Evolutionary conservation across 2,888 invertebrate species (phyloP).

Genomic region (Synanthedon formicaeformis): DNA sequence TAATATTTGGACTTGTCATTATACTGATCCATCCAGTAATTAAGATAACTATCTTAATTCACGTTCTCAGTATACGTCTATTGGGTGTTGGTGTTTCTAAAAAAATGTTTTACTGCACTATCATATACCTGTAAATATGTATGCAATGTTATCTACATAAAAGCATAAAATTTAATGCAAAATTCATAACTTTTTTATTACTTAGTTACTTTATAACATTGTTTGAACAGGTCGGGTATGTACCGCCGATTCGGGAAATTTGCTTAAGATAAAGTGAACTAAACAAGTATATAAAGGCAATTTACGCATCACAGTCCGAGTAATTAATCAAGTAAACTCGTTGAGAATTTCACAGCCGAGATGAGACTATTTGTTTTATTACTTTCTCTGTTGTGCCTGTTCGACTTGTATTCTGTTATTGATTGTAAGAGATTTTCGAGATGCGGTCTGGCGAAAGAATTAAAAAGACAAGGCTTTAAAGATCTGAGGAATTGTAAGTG

Average conservation of each 20-base stretch:
- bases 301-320: neutral
- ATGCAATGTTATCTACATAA: no score
- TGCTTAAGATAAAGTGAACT: neutral
- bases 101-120: no score
- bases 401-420: neutral
- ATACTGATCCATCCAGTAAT: no score
- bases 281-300: neutral
- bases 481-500: conserved; percentile 36
- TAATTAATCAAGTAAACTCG: neutral
- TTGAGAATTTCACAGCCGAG: neutral
- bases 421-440: conserved; percentile 18
- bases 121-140: no score
- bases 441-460: conserved; percentile 28
- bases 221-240: neutral
- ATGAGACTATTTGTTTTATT: neutral
- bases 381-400: neutral
- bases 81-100: no score
- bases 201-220: neutral
- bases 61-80: no score
- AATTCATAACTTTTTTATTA: no score
- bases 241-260: neutral
- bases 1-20: no score
- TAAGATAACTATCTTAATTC: no score
- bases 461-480: conserved; percentile 27
- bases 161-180: no score